Conservation (phyloP, 2,888 invertebrate species). For the Coenonympha arcania region DNA sequence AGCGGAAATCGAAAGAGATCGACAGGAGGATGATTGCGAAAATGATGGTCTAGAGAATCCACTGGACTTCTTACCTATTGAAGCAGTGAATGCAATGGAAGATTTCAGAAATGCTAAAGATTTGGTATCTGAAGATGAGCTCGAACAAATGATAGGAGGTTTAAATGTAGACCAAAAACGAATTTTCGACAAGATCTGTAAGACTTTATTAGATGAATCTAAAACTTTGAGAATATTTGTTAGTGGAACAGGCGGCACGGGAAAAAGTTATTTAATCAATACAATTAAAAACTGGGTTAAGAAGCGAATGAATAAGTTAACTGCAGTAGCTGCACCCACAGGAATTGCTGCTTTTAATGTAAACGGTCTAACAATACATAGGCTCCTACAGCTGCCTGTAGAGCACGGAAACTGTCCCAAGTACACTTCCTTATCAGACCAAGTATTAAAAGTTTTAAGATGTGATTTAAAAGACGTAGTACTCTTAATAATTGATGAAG, state of each 20-base stretch:
- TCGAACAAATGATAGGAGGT: not conserved
- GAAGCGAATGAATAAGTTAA: not conserved
- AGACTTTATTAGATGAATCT: not conserved
- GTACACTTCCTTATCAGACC: not conserved
- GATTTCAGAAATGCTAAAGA: not conserved
- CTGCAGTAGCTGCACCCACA: not conserved
- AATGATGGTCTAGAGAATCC: not conserved
- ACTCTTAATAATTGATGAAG: not conserved
- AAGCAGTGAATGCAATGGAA: not conserved
- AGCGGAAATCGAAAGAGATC: not conserved
- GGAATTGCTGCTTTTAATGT: not conserved
- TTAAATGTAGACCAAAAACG: not conserved
- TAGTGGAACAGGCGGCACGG: not conserved
- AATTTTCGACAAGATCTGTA: not conserved
- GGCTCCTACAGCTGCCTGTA: not conserved
- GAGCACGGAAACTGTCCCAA: not conserved
- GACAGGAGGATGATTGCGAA: not conserved
- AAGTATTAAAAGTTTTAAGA: not conserved
- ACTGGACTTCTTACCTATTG: not conserved
- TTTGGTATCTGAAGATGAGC: not conserved
- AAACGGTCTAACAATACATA: not conserved
- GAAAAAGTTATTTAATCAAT: not conserved
- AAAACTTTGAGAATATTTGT: not conserved
- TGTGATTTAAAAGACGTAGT: not conserved
- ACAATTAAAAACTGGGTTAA: not conserved